Evolutionary conservation across 2,888 invertebrate species (phyloP), one percentile per base, ranked within the genome.

Genomic region (Hirudinaria manillensis): DNA sequence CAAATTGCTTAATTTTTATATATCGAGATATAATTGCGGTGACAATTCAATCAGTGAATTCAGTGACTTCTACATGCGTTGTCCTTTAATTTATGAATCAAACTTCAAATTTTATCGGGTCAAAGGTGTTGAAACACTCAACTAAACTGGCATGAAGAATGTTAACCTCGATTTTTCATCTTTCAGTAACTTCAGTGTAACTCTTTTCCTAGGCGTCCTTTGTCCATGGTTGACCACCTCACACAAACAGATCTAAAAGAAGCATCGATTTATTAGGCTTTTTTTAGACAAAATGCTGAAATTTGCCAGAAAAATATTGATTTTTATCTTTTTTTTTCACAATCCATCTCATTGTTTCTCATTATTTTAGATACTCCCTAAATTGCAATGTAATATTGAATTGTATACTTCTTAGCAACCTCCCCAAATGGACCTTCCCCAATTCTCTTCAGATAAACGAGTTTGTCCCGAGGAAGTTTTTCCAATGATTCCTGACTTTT

Each of bases 381-480:
- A 45, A 45, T 45, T 45, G 10, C 45, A 6, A 10, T 16, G 10
- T 6, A 45, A 45, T 16, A 45, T 10, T 45, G 13, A 45, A 45
- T 6, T 36, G 3, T 66, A 66, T 67, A 67, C 29, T 67, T 29
- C 29, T 67, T 45, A 51, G 32, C 32, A 3, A 73, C 73, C 45
- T 73, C 65, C 61, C 73, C 73, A 65, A 36, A 73, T 24, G 7
- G 2, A 27, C 73, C 73, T 34, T 73, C 73, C 7, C 36, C 32
- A 19, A 73, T 61, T 24, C 61, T 36, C 38, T 45, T 34, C 21
- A 73, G 34, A 56, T 56, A 73, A 34, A 73, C 32, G n/a, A 73
- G 65, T 65, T 55, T 55, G 27, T 73, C 73, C n/a, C 73, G 27
- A n/a, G 36, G 32, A 34, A 73, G 36, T 2, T 24, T 16, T 32